phyloP scores from a whole-genome alignment of 1,140 invertebrate species.

The Phenacoccus solenopsis region DNA sequence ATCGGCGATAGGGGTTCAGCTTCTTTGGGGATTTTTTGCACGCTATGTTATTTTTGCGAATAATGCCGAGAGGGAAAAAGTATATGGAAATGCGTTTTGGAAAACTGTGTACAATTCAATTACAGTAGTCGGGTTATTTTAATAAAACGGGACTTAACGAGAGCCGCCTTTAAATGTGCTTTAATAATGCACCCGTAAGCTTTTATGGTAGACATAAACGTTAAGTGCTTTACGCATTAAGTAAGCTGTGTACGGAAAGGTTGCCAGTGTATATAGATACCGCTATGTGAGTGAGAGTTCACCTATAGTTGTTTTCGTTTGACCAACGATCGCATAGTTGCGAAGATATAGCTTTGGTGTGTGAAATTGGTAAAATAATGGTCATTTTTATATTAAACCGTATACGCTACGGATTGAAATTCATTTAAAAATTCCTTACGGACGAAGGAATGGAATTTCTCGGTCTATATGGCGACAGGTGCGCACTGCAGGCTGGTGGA shows the following conservation, averaged over 20 bases:
- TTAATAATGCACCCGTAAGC: slow-evolving; percentile 1
- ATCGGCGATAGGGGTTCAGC: neutral
- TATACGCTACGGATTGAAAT: too few relatives aligned
- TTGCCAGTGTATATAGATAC: neutral
- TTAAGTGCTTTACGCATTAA: slow-evolving; percentile 2
- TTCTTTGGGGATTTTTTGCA: too few relatives aligned
- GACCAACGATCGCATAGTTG: too few relatives aligned
- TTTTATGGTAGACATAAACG: slow-evolving; percentile 2
- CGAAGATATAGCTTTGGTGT: too few relatives aligned
- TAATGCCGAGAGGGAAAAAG: neutral
- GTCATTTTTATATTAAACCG: too few relatives aligned
- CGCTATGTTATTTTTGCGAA: neutral
- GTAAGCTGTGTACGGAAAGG: neutral
- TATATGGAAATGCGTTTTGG: neutral
- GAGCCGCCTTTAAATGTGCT: slow-evolving; percentile 1
- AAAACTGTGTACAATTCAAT: slow-evolving; percentile 2
- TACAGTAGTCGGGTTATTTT: neutral
- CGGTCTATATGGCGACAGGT: too few relatives aligned
- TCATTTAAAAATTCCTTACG: too few relatives aligned
- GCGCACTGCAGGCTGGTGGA: too few relatives aligned
- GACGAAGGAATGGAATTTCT: too few relatives aligned
- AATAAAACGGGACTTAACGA: neutral
- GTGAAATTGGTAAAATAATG: too few relatives aligned
- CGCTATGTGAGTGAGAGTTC: too few relatives aligned
- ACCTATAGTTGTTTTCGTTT: too few relatives aligned